Evolutionary conservation across 1,140 invertebrate genomes (phyloP).

Genomic region (Pseudomyrmex concolor): DNA sequence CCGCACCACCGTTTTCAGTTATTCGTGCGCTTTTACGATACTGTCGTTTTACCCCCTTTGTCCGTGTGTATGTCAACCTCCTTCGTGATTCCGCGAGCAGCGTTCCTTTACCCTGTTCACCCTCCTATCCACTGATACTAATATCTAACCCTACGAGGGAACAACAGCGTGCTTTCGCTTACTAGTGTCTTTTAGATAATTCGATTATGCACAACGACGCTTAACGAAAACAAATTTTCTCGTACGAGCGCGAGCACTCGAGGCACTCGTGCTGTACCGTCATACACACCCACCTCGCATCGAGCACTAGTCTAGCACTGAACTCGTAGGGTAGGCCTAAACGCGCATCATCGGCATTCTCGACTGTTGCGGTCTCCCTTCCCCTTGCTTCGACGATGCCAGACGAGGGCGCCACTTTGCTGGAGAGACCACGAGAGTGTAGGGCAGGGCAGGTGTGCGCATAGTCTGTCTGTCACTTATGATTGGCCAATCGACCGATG

Average conservation of each 20-base stretch:
- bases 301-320: slow-evolving; percentile 72
- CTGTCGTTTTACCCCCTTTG: background rate
- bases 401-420: slow-evolving; percentile 62
- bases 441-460: too few species aligned
- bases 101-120: background rate
- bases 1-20: background rate
- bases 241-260: slow-evolving; percentile 47
- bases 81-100: too few species aligned
- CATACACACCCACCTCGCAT: slow-evolving; percentile 66
- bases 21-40: background rate
- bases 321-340: slow-evolving; percentile 59
- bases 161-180: background rate
- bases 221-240: slow-evolving; percentile 56
- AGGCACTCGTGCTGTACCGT: slow-evolving; percentile 56
- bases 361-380: slow-evolving; percentile 63
- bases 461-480: too few species aligned
- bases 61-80: background rate
- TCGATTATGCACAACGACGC: slow-evolving; percentile 27
- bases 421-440: background rate
- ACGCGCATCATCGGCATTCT: slow-evolving; percentile 73
- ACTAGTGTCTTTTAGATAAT: background rate
- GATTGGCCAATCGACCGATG: too few species aligned
- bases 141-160: background rate
- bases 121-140: background rate
- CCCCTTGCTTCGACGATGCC: background rate